Base-by-base conservation (phyloP, 2,888 invertebrate genomes). In the Pollenia labialis region DNA sequence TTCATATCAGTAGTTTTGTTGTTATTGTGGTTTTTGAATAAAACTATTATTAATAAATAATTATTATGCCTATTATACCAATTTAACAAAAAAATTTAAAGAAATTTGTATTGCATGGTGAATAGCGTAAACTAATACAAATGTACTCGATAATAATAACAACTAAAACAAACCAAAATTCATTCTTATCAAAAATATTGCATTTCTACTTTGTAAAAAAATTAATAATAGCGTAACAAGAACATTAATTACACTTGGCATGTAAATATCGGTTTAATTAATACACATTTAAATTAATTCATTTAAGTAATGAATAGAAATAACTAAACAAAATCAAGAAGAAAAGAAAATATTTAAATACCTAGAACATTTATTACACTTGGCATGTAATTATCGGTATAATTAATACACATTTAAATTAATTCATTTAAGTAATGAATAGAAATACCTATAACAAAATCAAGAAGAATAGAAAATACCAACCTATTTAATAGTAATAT, bases 201-300 rank as follows among this genome's bases (percentile, higher is more conserved):
- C 16, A 11, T n/a, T 7, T 11, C 48, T 46, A 0, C 7, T 66
- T n/a, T 60, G 3, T 4, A 42, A 14, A 79, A 18, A 16, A 40
- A 48, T 0, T 14, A 50, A 42, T 1, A 68, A 60, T 32, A 52
- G 23, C 76, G 46, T 14, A 11, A 4, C 42, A n/a, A 46, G 18
- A 16, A n/a, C n/a, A 18, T 11, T 23, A 16, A 66, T 23, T 46
- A 23, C 12, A 9, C 56, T 42, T 10, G 50, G 32, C 16, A 81
- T 52, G 23, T 18, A 48, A 56, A 69, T 68, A 77, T 66, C 72
- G 77, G 66, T 77, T 6, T 77, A 50, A 77, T 52, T 71, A 48
- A 4, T 56, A 46, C 16, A 46, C 11, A 74, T 64, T 72, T 42
- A 72, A 44, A 60, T 79, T 11, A 81, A 50, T 50, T 58, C 14